Base-by-base conservation (phyloP, 2,797 vertebrate species). In the Coendou prehensilis region DNA sequence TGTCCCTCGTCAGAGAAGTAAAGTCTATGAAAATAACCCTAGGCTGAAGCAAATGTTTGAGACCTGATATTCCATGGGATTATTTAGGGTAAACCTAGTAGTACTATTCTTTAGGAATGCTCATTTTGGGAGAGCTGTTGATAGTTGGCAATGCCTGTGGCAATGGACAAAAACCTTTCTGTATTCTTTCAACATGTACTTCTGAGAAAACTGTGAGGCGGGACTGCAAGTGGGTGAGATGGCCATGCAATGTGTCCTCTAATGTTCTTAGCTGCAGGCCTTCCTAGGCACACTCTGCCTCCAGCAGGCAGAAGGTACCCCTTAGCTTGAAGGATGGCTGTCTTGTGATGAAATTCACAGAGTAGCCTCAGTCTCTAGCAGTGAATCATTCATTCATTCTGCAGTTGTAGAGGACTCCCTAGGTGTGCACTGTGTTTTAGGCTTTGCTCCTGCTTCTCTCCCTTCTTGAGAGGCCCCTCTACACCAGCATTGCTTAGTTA, bases 11-110 rank as follows among this genome's bases (percentile, higher is more conserved):
- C 10, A 81, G 87, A 82, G 45, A 96, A 93, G 23, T 81, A 26
- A 87, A 81, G 54, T 87, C 37, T 73, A 50, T 79, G 61, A 47
- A 95, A 92, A 84, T 8, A 88, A 87, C 20, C n/a, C n/a, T 75
- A 61, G 17, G 73, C 14, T 50, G 56, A 76, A n/a, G 26, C 13
- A 73, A 87, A 47, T 17, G 10, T n/a, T 76, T 73, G 22, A 54
- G 26, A 87, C 54, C 63, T 52, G 91, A 64, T 3, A 33, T 54
- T 54, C 50, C 17, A 6, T 71, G 47, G 23, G 30, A 1, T 90
- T 75, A 57, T 81, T 85, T 69, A 86, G 33, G n/a, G 15, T 20
- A 47, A 80, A 69, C 3, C 79, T 23, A 50, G 64, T n/a, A 50
- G 87, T 5, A 52, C 67, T 67, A 26, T 37, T 73, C 41, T 41